Evolutionary conservation across 2,888 invertebrate genomes (phyloP).

Genomic region (Drosophila borborema): DNA sequence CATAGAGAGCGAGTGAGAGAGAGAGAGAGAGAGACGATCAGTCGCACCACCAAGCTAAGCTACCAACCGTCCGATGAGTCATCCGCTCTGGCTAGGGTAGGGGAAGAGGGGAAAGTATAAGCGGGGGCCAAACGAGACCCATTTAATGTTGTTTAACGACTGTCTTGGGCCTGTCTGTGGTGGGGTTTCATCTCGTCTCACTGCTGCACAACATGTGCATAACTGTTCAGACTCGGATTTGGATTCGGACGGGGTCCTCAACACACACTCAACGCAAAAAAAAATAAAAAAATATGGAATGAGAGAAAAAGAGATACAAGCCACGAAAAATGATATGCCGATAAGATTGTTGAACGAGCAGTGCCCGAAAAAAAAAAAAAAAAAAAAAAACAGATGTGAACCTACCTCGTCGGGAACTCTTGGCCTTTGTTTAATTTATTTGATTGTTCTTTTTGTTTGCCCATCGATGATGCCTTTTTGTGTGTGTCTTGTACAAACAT

Average conservation of each 20-base stretch:
- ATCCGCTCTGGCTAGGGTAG: slow-evolving; percentile 23
- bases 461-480: slow-evolving; percentile 48
- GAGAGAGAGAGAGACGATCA: not conserved
- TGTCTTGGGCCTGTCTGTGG: slow-evolving; percentile 62
- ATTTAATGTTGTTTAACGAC: slow-evolving; percentile 79
- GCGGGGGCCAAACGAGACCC: slow-evolving; percentile 62
- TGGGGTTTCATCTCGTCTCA: slow-evolving; percentile 51
- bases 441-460: slow-evolving; percentile 76
- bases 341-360: slow-evolving; percentile 66
- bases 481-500: slow-evolving; percentile 72
- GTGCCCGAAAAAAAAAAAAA: slow-evolving; percentile 35
- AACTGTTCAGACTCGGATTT: slow-evolving; percentile 62
- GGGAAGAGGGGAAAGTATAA: not conserved
- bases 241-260: slow-evolving; percentile 38
- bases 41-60: not conserved
- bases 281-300: slow-evolving; percentile 31
- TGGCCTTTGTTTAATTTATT: slow-evolving; percentile 79
- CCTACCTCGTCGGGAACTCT: slow-evolving; percentile 58
- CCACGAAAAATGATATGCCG: slow-evolving; percentile 67
- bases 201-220: slow-evolving; percentile 69
- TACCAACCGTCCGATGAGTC: slow-evolving; percentile 41
- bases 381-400: slow-evolving; percentile 53
- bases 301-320: slow-evolving; percentile 51
- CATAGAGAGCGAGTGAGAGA: not conserved
- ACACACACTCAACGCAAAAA: slow-evolving; percentile 71